Base-by-base conservation (phyloP, 2,113 vertebrate species). In the Cariama cristata region DNA sequence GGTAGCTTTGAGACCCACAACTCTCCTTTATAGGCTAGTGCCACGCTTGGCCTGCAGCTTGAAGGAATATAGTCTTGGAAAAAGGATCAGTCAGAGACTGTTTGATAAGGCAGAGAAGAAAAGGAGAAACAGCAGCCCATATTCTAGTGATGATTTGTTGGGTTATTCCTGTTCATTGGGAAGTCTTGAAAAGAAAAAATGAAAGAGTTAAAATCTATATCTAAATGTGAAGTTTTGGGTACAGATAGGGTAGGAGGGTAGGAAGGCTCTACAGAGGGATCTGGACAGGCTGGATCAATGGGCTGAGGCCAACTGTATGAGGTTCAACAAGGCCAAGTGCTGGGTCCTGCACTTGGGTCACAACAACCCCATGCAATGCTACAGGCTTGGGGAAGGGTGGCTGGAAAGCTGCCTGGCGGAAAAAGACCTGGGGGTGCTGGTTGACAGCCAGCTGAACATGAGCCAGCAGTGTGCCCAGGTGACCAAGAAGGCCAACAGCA, bases 121-220 rank as follows among this genome's bases (percentile, higher is more conserved):
- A 73, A 93, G 6, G 28, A 52, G 27, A 44, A 90, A 13, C 5
- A 88, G 17, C 11, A 32, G 26, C 12, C 60, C 9, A 4, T 49
- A 49, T 35, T 44, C 40, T 88, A 49, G 5, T 44, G 20, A 40
- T 35, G 18, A 28, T 32, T 86, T 79, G 5, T 15, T 64, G 32
- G 5, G 19, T 44, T 47, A 50, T 72, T 80, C 14, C 24, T 2
- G 1, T 26, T 82, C 35, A 28, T 64, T 0, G 1, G 27, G 44
- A 75, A 56, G 12, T 38, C 14, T 28, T 92, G 28, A 18, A 21
- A 38, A 50, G 26, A 85, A 87, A 92, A 67, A 20, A 74, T 3
- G 42, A 32, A 71, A 71, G 30, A 63, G 12, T n/a, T 44, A 85
- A 80, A 91, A 60, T 60, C 30, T 79, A 0, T 38, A 38, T 60